These are phyloP conservation scores for Tridacna gigas DNA, from an alignment of 2,888 invertebrate genomes.

Conservation along the genomic window DNA sequence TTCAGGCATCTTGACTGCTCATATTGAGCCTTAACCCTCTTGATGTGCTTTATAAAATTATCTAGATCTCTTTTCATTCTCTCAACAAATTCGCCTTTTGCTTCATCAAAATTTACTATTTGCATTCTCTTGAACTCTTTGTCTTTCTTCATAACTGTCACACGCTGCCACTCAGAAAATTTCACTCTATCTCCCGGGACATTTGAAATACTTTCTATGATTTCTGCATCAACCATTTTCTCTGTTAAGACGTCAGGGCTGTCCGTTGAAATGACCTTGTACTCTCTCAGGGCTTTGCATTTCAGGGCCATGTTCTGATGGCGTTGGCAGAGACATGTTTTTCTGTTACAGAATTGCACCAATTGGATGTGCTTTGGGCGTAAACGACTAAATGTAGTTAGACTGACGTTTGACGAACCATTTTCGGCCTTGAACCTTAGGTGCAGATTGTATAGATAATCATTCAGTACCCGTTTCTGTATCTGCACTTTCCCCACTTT, in stretches of 20 bases:
- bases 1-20: constrained; percentile 20
- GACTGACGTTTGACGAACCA: constrained; percentile 20
- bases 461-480: constrained; percentile 38
- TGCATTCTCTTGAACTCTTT: constrained; percentile 36
- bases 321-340: constrained; percentile 45
- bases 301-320: constrained; percentile 53
- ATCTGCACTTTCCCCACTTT: constrained; percentile 10
- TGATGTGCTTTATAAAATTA: constrained; percentile 28
- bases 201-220: background rate
- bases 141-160: constrained; percentile 40
- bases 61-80: constrained; percentile 23
- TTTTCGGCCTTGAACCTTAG: constrained; percentile 42
- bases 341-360: constrained; percentile 31
- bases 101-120: constrained; percentile 26
- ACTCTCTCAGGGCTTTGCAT: constrained; percentile 27
- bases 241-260: constrained; percentile 33
- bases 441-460: constrained; percentile 38
- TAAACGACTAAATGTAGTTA: constrained; percentile 35
- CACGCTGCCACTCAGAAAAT: constrained; percentile 38
- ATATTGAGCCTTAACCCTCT: constrained; percentile 39
- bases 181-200: background rate
- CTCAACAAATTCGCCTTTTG: constrained; percentile 34
- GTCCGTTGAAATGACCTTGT: background rate
- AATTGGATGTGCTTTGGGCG: constrained; percentile 41
- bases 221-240: constrained; percentile 2